Evolutionary conservation across 1,140 invertebrate genomes (phyloP), one percentile per base, ranked within the genome.

Genomic region (Pteromalus puparum): DNA sequence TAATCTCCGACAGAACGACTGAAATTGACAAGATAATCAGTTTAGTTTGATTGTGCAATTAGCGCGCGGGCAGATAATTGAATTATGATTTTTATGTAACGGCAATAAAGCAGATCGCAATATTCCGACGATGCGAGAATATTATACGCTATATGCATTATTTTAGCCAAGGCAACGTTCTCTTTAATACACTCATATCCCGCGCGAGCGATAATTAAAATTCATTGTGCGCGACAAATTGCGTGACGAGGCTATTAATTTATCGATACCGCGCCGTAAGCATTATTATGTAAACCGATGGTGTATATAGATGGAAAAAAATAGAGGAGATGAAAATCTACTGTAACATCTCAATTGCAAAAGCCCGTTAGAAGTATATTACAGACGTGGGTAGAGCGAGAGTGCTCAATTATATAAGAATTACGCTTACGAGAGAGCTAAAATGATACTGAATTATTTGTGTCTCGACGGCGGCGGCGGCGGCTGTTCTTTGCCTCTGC

Each of bases 1-100:
- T 67, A 92, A 85, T 84, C 91, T 89, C 70, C 89, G 89, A 53
- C 90, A 91, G 86, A 93, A 89, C 15, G 89, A 91, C 92, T 93
- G 85, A 46, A 87, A 89, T 53, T 68, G 24, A 79, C 46, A 42
- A 73, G 21, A 28, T 7, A 38, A 72, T 73, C 48, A 38, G n/a
- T 73, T 84, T 73, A 73, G 48, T 73, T 73, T 68, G 15, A 38
- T 12, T 61, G 68, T 21, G 24, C 30, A 34, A 34, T 34, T 34
- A 34, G 30, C 30, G 30, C 30, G 30, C 30, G 30, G 30, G 30
- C 0, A 5, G 3, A 34, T 72, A 83, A 48, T 76, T 65, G 48
- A 15, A 53, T 53, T 13, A 15, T 18, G 48, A 15, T 13, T 48
- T 48, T 48, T 34, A 6, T 34, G 30, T 34, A 34, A 34, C 30